These are phyloP conservation scores for Uropsilus gracilis DNA, from an alignment of 2,113 vertebrate genomes.

Conservation along the genomic window DNA sequence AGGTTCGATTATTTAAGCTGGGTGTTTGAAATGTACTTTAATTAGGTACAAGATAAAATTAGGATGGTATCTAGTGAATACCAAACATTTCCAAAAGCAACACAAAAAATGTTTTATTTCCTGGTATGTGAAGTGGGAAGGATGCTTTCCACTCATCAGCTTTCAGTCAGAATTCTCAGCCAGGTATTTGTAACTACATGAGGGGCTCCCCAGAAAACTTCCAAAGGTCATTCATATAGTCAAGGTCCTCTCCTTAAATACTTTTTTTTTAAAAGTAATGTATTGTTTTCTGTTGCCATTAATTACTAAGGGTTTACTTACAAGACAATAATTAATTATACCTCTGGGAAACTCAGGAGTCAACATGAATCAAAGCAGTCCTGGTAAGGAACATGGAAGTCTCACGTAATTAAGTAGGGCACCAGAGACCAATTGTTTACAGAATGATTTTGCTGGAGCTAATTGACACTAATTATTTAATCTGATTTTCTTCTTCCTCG, in stretches of 20 bases:
- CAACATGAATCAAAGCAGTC: conserved; percentile 96
- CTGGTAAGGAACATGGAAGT: conserved; percentile 98
- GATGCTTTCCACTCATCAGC: conserved; percentile 49
- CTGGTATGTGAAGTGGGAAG: conserved; percentile 21
- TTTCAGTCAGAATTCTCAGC: conserved; percentile 61
- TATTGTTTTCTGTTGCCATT: conserved; percentile 87
- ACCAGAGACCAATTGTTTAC: conserved; percentile 99
- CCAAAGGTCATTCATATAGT: conserved; percentile 64
- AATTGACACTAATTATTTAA: conserved; percentile 99
- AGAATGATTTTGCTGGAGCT: conserved; percentile 97
- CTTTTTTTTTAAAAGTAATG: conserved; percentile 83
- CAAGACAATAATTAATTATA: conserved; percentile 98
- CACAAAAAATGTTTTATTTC: conserved; percentile 48
- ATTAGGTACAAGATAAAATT: conserved; percentile 72
- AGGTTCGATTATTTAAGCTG: conserved; percentile 70
- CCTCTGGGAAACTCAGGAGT: conserved; percentile 96
- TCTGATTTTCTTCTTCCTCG: conserved; percentile 95
- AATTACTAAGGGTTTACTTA: conserved; percentile 95
- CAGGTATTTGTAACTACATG: conserved; percentile 30
- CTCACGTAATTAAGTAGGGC: conserved; percentile 98
- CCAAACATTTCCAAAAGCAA: conserved; percentile 50
- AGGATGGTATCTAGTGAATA: conserved; percentile 65
- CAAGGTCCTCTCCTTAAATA: conserved; percentile 59
- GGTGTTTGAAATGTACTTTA: conserved; percentile 71
- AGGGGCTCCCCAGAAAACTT: conserved; percentile 56